phyloP scores from a whole-genome alignment of 2,113 vertebrate species.

The Gymnobelideus leadbeateri region DNA sequence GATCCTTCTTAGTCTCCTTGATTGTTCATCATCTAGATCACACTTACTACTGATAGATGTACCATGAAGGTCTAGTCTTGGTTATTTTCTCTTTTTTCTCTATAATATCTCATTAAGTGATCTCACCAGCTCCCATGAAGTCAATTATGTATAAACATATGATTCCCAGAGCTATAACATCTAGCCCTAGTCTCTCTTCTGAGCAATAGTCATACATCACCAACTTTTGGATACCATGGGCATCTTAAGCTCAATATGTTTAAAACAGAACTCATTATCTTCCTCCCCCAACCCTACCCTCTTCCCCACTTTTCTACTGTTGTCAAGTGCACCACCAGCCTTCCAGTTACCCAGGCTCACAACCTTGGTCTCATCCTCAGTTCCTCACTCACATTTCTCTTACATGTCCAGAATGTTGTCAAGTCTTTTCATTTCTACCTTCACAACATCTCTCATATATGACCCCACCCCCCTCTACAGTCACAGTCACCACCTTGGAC shows the following conservation, averaged over 20 bases:
- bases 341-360: neutral
- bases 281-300: neutral
- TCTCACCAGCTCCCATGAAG: neutral
- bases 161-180: neutral
- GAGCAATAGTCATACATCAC: neutral
- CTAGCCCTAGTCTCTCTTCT: neutral
- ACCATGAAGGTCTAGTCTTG: neutral
- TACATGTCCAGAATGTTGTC: neutral
- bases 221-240: neutral
- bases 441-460: neutral
- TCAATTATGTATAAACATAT: neutral
- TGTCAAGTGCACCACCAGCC: neutral
- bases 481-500: neutral
- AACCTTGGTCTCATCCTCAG: neutral
- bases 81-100: neutral
- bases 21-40: neutral
- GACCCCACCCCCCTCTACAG: neutral
- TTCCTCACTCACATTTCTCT: neutral
- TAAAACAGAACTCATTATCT: neutral
- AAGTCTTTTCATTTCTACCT: neutral
- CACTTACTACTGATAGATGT: neutral
- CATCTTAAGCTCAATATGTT: neutral
- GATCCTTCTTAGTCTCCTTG: neutral
- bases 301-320: neutral
- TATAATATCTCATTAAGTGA: neutral